These are phyloP conservation scores for Megaptera novaeangliae DNA, from an alignment of 2,113 vertebrate species.

Conservation along the genomic window DNA sequence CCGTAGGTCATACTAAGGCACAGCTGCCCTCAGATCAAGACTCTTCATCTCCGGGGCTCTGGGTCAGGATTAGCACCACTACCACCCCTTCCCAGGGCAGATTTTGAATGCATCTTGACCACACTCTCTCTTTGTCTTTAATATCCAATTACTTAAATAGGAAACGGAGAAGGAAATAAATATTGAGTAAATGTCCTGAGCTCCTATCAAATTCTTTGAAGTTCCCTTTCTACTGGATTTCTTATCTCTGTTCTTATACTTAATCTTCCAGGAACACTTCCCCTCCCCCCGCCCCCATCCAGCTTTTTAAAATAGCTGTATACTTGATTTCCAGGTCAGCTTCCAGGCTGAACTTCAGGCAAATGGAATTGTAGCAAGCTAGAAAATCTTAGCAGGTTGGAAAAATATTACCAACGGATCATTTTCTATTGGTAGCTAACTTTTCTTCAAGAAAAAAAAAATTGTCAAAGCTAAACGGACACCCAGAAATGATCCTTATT, in stretches of 20 bases:
- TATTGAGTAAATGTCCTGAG: background rate
- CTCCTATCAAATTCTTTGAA: background rate
- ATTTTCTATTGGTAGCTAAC: conserved; percentile 7
- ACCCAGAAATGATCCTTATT: conserved; percentile 46
- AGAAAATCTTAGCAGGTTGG: background rate
- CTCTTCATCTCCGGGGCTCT: background rate
- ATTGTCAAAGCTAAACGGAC: conserved; percentile 62
- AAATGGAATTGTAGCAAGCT: background rate
- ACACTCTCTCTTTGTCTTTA: background rate
- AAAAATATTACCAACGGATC: background rate
- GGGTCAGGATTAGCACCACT: background rate
- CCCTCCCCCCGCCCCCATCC: background rate
- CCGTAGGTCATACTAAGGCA: background rate
- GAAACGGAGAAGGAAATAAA: background rate
- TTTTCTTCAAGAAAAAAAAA: background rate
- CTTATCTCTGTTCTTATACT: background rate
- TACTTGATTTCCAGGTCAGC: background rate
- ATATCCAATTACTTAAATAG: background rate
- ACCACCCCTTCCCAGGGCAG: background rate
- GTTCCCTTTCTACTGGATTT: background rate
- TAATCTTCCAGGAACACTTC: background rate
- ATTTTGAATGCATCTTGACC: background rate
- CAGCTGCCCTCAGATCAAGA: background rate
- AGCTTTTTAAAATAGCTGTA: background rate
- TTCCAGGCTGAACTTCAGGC: conserved; percentile 31